Conservation (phyloP, 2,888 invertebrate genomes). For the Therioaphis trifolii region DNA sequence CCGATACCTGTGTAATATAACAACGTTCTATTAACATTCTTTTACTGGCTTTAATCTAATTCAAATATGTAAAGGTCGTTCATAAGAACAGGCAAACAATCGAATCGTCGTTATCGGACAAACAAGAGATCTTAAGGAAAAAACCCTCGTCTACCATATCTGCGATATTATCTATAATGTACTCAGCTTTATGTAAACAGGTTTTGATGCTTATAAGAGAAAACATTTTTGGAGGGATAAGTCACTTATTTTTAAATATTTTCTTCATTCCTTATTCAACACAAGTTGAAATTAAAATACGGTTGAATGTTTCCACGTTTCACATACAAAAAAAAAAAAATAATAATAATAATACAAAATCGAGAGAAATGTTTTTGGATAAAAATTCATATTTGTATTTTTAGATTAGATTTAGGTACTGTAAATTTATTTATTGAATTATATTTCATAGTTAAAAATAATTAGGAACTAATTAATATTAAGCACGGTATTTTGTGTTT, state of each 20-base stretch:
- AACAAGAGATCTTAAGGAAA: slow-evolving; percentile 56
- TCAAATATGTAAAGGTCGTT: slow-evolving; percentile 62
- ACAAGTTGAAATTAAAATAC: slow-evolving; percentile 1
- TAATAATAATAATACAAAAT: too few species aligned
- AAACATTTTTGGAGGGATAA: slow-evolving; percentile 42
- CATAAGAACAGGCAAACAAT: slow-evolving; percentile 54
- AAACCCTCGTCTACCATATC: slow-evolving; percentile 43
- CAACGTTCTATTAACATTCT: slow-evolving; percentile 53
- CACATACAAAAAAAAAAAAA: neutral
- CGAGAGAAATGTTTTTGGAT: neutral
- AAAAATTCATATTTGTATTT: neutral
- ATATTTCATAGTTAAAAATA: neutral
- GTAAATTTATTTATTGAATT: neutral
- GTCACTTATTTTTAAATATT: slow-evolving; percentile 18
- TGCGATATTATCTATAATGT: slow-evolving; percentile 46
- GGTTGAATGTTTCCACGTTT: neutral
- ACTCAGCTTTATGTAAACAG: slow-evolving; percentile 44
- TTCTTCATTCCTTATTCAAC: neutral
- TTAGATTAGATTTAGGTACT: neutral
- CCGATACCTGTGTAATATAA: too few species aligned
- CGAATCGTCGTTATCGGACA: slow-evolving; percentile 52
- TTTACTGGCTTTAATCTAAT: slow-evolving; percentile 58
- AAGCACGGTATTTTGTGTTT: too few species aligned
- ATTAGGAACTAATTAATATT: too few species aligned
- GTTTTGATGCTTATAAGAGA: slow-evolving; percentile 26